phyloP scores from a whole-genome alignment of 2,113 vertebrate species.

The Hemibagrus wyckioides region DNA sequence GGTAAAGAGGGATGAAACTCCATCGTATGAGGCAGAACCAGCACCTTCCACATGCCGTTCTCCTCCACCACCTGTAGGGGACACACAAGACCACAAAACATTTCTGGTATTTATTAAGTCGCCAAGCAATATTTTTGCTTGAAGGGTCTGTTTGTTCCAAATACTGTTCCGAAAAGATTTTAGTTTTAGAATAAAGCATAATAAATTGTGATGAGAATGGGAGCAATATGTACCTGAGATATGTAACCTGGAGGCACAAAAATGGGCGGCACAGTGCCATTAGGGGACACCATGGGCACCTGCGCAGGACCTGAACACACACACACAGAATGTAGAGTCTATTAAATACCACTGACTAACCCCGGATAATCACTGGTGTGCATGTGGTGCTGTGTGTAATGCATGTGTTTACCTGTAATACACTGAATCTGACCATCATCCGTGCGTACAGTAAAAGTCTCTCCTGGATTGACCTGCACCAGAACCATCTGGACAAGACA shows the following conservation, averaged over 20 bases:
- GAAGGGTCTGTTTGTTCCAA: not conserved
- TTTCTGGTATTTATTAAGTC: not conserved
- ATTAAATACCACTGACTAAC: not conserved
- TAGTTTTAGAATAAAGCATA: not conserved
- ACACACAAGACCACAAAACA: conserved; percentile 13
- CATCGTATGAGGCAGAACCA: conserved; percentile 76
- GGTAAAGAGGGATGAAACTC: conserved; percentile 75
- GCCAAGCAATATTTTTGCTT: not conserved
- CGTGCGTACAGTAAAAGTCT: conserved; percentile 80
- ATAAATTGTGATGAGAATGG: not conserved
- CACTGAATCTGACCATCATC: conserved; percentile 80
- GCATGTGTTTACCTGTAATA: conserved; percentile 74
- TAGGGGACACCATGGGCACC: conserved; percentile 82
- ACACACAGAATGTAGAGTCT: conserved; percentile 20
- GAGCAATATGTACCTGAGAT: conserved; percentile 74
- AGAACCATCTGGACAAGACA: conserved; percentile 73
- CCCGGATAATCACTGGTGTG: not conserved
- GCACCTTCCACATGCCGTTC: conserved; percentile 78
- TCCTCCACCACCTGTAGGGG: conserved; percentile 78
- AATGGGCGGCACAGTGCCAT: conserved; percentile 80
- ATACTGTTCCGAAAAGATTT: not conserved
- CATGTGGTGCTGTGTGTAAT: not conserved
- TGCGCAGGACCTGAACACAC: conserved; percentile 76
- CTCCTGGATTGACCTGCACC: conserved; percentile 83
- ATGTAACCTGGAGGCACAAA: conserved; percentile 82